Base-by-base conservation (phyloP, 2,797 vertebrate species). In the Thaleichthys pacificus region DNA sequence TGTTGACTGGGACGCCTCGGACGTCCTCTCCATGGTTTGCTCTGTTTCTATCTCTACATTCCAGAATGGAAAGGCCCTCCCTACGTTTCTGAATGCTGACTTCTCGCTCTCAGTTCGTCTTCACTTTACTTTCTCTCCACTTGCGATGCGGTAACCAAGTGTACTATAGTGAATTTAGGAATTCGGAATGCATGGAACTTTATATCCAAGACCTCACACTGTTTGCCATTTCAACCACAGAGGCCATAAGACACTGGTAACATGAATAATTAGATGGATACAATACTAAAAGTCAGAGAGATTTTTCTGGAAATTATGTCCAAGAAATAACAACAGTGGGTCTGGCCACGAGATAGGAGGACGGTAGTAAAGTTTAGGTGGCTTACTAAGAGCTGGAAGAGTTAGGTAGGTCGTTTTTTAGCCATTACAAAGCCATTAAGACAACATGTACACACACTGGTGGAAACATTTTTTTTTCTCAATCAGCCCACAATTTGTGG, bases 201-300 rank as follows among this genome's bases (percentile, higher is more conserved):
- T 91, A 92, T 92, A 93, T 93, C 89, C 90, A 96, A 96, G 97
- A 98, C 96, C 96, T 96, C 94, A 95, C 96, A 98, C 97, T 99
- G 96, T 98, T 97, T 94, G 93, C 92, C 85, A 75, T 89, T 86
- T 90, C 83, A 89, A 91, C 89, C 93, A 91, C 90, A 81, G 94
- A 96, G 94, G 95, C 95, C 94, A 95, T 95, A 94, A 93, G 92
- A 96, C 92, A 93, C 89, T 92, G 85, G 84, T 71, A 84, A 84
- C 82, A 69, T 64, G 68, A 64, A 65, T 88, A 88, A 81, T 64
- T 1, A 77, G 68, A 66, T 71, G 74, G 79, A 66, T 70, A 68
- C 83, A 54, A 66, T 7, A 56, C 19, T 17, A 68, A 77, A 74
- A 69, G 1, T 15, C 11, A 35, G 80, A 75, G 74, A 83, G 72